A percentile compares a stretch with the other conserved stretches of the same genome.
Evolutionary conservation across 1,140 invertebrate species (phyloP).

Genomic region (Cydia amplana): DNA sequence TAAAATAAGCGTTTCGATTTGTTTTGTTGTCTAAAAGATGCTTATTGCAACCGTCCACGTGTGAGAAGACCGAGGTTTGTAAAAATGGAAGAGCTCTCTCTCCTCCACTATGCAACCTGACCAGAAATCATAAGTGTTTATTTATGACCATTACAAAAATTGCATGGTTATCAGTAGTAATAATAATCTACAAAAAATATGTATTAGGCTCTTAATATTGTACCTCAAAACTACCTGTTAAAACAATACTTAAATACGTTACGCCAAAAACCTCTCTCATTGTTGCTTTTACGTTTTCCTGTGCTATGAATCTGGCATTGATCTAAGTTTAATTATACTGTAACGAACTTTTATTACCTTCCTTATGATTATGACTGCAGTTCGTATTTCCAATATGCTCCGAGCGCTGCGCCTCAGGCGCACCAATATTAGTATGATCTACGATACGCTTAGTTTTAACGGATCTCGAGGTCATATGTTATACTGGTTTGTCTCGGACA

Average conservation of each 20-base stretch:
- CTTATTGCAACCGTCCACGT: neutral
- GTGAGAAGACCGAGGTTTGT: neutral
- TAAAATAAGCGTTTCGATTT: neutral
- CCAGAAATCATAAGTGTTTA: neutral
- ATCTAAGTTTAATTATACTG: neutral
- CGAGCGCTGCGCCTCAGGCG: neutral
- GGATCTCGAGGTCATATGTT: neutral
- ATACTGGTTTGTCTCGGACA: neutral
- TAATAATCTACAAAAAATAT: neutral
- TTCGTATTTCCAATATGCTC: neutral
- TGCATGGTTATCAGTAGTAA: neutral
- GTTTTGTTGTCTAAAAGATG: slow-evolving; percentile 3
- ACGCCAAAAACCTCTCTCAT: neutral
- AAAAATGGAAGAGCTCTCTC: neutral
- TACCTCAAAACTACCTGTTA: neutral
- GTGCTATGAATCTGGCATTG: slow-evolving; percentile 7
- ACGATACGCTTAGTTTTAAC: neutral
- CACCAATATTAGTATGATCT: neutral
- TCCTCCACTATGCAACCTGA: neutral
- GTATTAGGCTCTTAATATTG: neutral
- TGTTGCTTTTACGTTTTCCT: neutral
- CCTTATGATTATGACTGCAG: neutral
- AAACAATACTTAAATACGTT: neutral
- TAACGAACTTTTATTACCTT: neutral
- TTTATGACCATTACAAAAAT: neutral